These are phyloP conservation scores for Bungarus multicinctus DNA, from an alignment of 2,113 vertebrate species.

Conservation along the genomic window DNA sequence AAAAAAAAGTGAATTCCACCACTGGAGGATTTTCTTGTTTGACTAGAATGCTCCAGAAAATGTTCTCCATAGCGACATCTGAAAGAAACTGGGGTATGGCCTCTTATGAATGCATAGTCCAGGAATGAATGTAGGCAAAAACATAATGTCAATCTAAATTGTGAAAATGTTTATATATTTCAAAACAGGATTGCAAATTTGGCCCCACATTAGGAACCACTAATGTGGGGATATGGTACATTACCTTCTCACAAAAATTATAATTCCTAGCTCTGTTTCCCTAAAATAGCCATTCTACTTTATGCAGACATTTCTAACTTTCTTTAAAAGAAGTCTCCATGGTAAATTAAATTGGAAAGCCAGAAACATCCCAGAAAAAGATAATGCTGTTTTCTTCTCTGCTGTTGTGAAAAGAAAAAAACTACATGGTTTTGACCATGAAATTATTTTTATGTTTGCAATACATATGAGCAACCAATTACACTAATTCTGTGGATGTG, in stretches of 20 bases:
- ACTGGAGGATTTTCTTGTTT: not conserved
- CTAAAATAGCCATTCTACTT: not conserved
- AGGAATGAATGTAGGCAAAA: not conserved
- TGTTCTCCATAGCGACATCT: not conserved
- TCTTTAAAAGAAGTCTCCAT: not conserved
- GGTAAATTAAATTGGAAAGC: not conserved
- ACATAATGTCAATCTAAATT: not conserved
- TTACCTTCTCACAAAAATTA: not conserved
- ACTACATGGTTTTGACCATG: not conserved
- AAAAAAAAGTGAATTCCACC: no score
- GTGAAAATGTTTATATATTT: not conserved
- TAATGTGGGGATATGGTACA: not conserved
- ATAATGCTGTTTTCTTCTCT: not conserved
- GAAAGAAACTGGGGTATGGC: not conserved
- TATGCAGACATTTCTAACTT: not conserved
- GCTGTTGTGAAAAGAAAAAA: not conserved
- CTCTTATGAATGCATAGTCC: not conserved
- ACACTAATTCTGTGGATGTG: not conserved
- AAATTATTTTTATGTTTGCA: not conserved
- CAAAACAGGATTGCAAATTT: not conserved
- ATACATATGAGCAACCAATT: not conserved
- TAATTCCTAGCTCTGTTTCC: not conserved
- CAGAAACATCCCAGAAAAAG: not conserved
- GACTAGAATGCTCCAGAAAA: not conserved
- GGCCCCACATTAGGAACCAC: not conserved